A percentile compares a stretch with the other conserved stretches of the same genome.
Evolutionary conservation across 2,797 vertebrate species (phyloP).

Genomic region (Epinephelus malabaricus): DNA sequence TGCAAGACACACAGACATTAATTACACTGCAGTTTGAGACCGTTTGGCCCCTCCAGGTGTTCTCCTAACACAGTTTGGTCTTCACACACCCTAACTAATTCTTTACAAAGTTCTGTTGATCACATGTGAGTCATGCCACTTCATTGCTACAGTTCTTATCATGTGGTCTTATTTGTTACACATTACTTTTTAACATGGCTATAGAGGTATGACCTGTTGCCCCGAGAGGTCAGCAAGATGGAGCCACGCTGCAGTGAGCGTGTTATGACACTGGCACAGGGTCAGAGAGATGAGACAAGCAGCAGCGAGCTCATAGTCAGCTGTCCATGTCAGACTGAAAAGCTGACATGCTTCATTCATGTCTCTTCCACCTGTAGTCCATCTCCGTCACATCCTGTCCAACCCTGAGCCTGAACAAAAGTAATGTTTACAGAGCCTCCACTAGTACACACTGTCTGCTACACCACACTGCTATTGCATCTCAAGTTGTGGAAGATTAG

Average conservation of each 20-base stretch:
- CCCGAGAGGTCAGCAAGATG: constrained; percentile 9
- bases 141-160: not conserved
- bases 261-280: constrained; percentile 4
- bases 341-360: constrained; percentile 50
- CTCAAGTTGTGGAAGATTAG: constrained; percentile 2
- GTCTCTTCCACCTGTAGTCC: constrained; percentile 74
- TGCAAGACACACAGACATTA: not conserved
- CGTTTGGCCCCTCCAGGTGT: not conserved
- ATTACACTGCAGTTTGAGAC: not conserved
- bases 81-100: not conserved
- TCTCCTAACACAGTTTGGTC: not conserved
- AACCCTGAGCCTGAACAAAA: not conserved
- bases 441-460: not conserved
- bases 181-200: not conserved
- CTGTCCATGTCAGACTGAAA: constrained; percentile 71
- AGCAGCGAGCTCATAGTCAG: constrained; percentile 42
- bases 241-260: not conserved
- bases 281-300: constrained; percentile 11
- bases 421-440: constrained; percentile 17
- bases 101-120: constrained; percentile 23
- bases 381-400: not conserved
- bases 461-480: not conserved
- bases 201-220: not conserved
- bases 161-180: constrained; percentile 11
- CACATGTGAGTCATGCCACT: constrained; percentile 41